Evolutionary conservation across 2,113 vertebrate species (phyloP), one percentile per base, ranked within the genome.

Genomic region (Misgurnus mizolepis): DNA sequence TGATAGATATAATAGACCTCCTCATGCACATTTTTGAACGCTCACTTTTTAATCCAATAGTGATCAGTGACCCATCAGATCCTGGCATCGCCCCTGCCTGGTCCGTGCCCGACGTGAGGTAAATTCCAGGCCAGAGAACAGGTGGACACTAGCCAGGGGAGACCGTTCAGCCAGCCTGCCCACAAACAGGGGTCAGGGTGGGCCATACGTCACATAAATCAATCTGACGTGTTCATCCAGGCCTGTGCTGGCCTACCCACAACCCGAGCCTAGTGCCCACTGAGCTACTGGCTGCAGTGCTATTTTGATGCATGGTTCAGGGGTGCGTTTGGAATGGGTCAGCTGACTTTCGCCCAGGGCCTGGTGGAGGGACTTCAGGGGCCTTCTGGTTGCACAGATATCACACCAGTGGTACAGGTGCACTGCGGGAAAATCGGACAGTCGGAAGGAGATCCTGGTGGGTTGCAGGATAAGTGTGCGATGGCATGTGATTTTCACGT

Each of bases 171-270:
- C 82, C 80, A 82, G 76, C 80, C 50, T 77, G 70, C 86, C 80
- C 79, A 82, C 75, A 86, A 87, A 82, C 80, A 41, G 74, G 82
- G 89, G 88, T 91, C 87, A 60, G 84, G 65, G 17, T 12, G 78
- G 89, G 91, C 87, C 88, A 89, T 76, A 70, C 85, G 39, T 92
- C 87, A 90, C 84, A 78, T 88, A 87, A 92, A 91, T 91, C 87
- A 88, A 89, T 67, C 83, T 89, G 91, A 92, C 90, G 68, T 89
- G 91, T 91, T 88, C 90, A 90, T 70, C 84, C 90, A 92, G 86
- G 90, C 90, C 92, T 90, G 69, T 15, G 60, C 69, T 74, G 65
- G 62, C 65, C 67, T 58, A 69, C 73, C 80, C 41, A 27, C 47
- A 66, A 78, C 85, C 78, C 78, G 70, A 77, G 86, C 81, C 86